These are phyloP conservation scores for Sphenodon punctatus DNA, from an alignment of 2,797 vertebrate species.

Conservation along the genomic window DNA sequence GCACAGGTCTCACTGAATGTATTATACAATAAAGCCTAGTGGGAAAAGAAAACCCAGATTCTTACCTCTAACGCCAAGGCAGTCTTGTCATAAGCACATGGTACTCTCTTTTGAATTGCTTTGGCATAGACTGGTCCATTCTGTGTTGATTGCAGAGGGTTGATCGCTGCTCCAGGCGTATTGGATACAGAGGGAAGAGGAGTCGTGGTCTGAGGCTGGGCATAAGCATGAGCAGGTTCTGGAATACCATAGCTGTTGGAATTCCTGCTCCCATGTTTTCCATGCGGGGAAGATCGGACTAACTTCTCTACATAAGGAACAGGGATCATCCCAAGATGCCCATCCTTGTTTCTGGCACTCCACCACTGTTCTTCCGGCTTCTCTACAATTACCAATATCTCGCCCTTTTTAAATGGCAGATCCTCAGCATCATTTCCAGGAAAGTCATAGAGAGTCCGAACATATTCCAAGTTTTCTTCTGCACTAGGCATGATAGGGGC, in stretches of 20 bases:
- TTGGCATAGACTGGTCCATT: constrained; percentile 97
- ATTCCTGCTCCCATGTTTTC: constrained; percentile 88
- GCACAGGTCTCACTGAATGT: too few species aligned
- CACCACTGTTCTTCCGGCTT: constrained; percentile 99
- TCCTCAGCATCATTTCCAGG: constrained; percentile 95
- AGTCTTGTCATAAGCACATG: constrained; percentile 98
- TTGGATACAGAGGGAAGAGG: constrained; percentile 82
- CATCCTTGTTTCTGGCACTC: constrained; percentile 97
- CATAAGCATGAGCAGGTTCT: constrained; percentile 95
- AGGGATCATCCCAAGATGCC: constrained; percentile 95
- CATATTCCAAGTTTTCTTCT: constrained; percentile 93
- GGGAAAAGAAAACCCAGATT: background rate
- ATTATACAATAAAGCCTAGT: background rate
- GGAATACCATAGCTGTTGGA: constrained; percentile 98
- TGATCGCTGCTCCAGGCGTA: constrained; percentile 87
- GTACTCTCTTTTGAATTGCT: constrained; percentile 97
- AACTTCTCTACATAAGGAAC: constrained; percentile 98
- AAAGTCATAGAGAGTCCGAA: constrained; percentile 98
- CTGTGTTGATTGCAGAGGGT: constrained; percentile 89
- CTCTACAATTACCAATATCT: constrained; percentile 92
- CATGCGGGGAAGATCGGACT: constrained; percentile 79
- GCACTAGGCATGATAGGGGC: constrained; percentile 78
- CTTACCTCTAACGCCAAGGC: constrained; percentile 95
- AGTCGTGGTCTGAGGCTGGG: constrained; percentile 93
- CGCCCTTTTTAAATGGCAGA: constrained; percentile 96